phyloP scores from a whole-genome alignment of 1,140 invertebrate genomes.

The Solen grandis region DNA sequence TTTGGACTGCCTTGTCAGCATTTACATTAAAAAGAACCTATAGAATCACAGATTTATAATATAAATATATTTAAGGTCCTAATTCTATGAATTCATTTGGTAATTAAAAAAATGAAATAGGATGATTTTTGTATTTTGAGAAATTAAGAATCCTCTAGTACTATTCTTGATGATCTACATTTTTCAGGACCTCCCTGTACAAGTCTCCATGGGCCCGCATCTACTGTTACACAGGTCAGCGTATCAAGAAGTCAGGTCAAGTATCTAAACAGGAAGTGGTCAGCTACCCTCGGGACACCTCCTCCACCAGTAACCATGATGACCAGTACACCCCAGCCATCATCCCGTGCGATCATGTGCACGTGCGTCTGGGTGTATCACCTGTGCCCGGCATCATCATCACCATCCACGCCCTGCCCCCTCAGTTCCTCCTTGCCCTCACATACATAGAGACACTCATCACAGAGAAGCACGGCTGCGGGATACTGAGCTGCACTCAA shows the following conservation, averaged over 20 bases:
- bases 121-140: too few relatives aligned
- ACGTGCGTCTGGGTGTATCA: slow-evolving; percentile 75
- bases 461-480: slow-evolving; percentile 75
- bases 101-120: too few relatives aligned
- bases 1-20: too few relatives aligned
- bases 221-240: slow-evolving; percentile 77
- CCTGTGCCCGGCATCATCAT: slow-evolving; percentile 77
- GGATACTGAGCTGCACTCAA: slow-evolving; percentile 65
- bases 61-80: too few relatives aligned
- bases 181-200: slow-evolving; percentile 75
- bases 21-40: too few relatives aligned
- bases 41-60: too few relatives aligned
- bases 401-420: slow-evolving; percentile 77
- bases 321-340: slow-evolving; percentile 79
- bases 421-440: slow-evolving; percentile 78
- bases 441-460: slow-evolving; percentile 79
- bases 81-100: too few relatives aligned
- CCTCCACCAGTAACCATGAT: slow-evolving; percentile 70
- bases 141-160: too few relatives aligned
- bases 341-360: slow-evolving; percentile 74
- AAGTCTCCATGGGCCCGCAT: slow-evolving; percentile 79
- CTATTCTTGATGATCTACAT: too few relatives aligned
- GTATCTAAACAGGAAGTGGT: slow-evolving; percentile 77
- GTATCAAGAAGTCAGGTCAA: slow-evolving; percentile 77
- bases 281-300: slow-evolving; percentile 77